A percentile compares a stretch with the other conserved stretches of the same genome.
These are phyloP conservation scores for Mormyrus iriodes DNA, from an alignment of 2,113 vertebrate species.

Conservation along the genomic window DNA sequence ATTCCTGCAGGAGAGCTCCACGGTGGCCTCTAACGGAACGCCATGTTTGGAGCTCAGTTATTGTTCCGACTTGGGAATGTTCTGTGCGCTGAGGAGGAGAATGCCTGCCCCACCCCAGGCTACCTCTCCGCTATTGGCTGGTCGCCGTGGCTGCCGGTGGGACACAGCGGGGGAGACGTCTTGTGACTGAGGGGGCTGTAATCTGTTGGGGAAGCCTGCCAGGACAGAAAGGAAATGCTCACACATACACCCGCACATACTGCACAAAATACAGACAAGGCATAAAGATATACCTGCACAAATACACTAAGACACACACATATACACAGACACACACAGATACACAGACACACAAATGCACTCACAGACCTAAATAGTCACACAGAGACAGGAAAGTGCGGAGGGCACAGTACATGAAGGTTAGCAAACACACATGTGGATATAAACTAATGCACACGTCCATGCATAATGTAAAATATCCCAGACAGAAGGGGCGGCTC, in stretches of 20 bases:
- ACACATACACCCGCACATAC: neutral
- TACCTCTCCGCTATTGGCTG: neutral
- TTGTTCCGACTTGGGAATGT: neutral
- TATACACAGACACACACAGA: neutral
- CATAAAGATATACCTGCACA: neutral
- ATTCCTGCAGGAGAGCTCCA: neutral
- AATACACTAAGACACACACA: neutral
- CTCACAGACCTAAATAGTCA: too few species aligned
- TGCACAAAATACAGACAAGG: neutral
- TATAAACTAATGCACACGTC: neutral
- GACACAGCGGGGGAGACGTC: conserved; percentile 5
- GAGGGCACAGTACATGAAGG: neutral
- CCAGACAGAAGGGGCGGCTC: neutral
- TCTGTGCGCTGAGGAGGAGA: neutral
- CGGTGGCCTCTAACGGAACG: neutral
- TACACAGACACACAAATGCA: too few species aligned
- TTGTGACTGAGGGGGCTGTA: neutral
- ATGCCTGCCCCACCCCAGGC: neutral
- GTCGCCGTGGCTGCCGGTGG: neutral
- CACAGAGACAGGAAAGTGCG: neutral
- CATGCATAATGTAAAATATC: neutral
- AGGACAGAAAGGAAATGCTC: neutral
- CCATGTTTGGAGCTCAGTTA: neutral
- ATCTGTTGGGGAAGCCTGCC: neutral
- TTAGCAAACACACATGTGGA: neutral